Base-by-base conservation (phyloP, 1,140 invertebrate species). In the Drosophila rhopaloa region DNA sequence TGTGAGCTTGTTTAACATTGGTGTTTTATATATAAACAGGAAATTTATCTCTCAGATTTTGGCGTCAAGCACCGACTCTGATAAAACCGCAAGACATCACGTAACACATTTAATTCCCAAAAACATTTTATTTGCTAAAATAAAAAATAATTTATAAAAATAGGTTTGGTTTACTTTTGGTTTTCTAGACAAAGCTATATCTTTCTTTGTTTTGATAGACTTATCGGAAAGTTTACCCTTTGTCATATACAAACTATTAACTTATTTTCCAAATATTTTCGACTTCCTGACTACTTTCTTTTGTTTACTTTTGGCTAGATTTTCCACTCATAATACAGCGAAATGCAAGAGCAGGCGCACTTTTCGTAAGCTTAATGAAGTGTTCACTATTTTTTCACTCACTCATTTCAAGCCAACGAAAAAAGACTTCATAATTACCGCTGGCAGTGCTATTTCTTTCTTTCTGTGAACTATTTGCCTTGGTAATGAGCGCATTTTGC, bases 321-420 rank as follows among this genome's bases (percentile, higher is more conserved):
- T 44, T 66, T 13, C 8, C 11, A 50, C 68, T 43, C 32, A 53
- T 11, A 54, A 40, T 9, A 24, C 32, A 43, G 16, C n/a, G 9
- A 7, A 50, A 46, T 29, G 40, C 63, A 67, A 75, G 75, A 47
- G 43, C 53, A 70, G 50, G 57, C 56, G 44, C 32, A 55, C 57
- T 68, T 75, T 62, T 79, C 53, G 60, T 58, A 46, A 71, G 65
- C 82, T 88, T 76, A 82, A 86, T 86, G 86, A 75, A 82, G 62
- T 65, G 43, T 53, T 56, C 46, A 54, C 24, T 63, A 57, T 53
- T 13, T 71, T 77, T 51, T 41, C 46, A 8, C 37, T 29, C 32
- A 29, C 10, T 37, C 24, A 19, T 44, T 67, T 41, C 40, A 14
- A 10, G 24, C 14, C 44, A 40, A 14, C 16, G 19, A 57, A 59